Percentiles rank a stretch among this genome's conserved stretches.
Conservation (phyloP, 2,113 vertebrate genomes). For the Edolisoma coerulescens region DNA sequence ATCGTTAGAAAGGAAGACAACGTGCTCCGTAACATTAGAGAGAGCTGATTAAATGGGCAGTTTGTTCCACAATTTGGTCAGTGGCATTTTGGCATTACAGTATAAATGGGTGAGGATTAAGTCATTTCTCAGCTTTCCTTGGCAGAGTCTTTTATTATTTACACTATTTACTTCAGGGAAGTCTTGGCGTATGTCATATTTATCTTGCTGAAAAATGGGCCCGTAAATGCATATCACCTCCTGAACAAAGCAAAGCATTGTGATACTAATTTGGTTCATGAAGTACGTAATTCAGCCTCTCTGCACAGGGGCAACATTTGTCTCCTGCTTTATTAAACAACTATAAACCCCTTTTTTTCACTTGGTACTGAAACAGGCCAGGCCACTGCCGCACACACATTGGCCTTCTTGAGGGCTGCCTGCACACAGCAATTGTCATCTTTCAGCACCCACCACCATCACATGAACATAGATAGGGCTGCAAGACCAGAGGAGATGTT, state of each 20-base stretch:
- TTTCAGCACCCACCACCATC: neutral
- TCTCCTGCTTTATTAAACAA: constrained; percentile 92
- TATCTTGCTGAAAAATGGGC: constrained; percentile 86
- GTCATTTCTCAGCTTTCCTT: constrained; percentile 87
- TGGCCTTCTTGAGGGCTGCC: neutral
- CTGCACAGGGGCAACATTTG: constrained; percentile 83
- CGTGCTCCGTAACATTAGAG: constrained; percentile 57
- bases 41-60: constrained; percentile 73
- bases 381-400: neutral
- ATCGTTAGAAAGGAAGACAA: constrained; percentile 61
- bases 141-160: constrained; percentile 86
- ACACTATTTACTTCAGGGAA: constrained; percentile 87
- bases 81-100: constrained; percentile 63
- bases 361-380: constrained; percentile 75
- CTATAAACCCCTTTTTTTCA: constrained; percentile 81
- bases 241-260: constrained; percentile 84
- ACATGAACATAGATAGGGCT: neutral
- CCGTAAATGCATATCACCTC: constrained; percentile 83
- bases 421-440: neutral
- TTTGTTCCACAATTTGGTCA: constrained; percentile 74
- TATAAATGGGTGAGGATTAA: constrained; percentile 83
- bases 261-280: constrained; percentile 91
- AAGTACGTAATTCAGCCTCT: constrained; percentile 92
- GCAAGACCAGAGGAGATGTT: neutral
- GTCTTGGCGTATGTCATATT: constrained; percentile 79